A percentile compares a stretch with the other conserved stretches of the same genome.
These are phyloP conservation scores for Steatocranus sp. DNA, from an alignment of 2,797 vertebrate genomes.

Conservation along the genomic window DNA sequence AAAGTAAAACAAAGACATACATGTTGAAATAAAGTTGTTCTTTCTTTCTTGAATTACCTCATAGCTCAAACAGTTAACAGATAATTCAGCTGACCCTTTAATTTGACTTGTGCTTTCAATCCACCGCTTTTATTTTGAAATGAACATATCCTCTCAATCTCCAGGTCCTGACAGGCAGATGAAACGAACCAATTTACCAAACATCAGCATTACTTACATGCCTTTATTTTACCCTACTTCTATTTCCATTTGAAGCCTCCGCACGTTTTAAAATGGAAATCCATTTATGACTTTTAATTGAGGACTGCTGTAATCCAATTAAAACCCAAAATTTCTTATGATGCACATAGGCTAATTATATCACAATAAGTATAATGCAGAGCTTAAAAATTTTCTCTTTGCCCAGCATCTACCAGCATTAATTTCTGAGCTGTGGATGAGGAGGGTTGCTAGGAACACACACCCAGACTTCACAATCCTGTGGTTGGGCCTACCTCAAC, in stretches of 20 bases:
- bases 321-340: not conserved
- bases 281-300: not conserved
- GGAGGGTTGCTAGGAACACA: not conserved
- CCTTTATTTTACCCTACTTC: not conserved
- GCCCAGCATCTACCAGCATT: not conserved
- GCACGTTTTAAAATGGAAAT: not conserved
- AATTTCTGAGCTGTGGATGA: not conserved
- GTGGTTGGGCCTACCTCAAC: fast-evolving
- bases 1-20: not conserved
- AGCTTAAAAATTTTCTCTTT: not conserved
- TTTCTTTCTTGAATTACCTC: not conserved
- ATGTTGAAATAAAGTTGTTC: not conserved
- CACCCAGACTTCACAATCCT: not conserved
- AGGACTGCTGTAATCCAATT: not conserved
- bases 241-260: not conserved
- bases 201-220: not conserved
- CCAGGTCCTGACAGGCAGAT: not conserved
- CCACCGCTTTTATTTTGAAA: conserved; percentile 17
- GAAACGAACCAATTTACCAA: not conserved
- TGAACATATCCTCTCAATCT: not conserved
- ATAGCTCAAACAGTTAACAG: not conserved
- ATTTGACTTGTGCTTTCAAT: too few relatives aligned
- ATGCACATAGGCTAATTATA: not conserved
- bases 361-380: not conserved
- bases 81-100: not conserved